Evolutionary conservation across 2,797 vertebrate genomes (phyloP).

Genomic region (Aotus griseimembra): DNA sequence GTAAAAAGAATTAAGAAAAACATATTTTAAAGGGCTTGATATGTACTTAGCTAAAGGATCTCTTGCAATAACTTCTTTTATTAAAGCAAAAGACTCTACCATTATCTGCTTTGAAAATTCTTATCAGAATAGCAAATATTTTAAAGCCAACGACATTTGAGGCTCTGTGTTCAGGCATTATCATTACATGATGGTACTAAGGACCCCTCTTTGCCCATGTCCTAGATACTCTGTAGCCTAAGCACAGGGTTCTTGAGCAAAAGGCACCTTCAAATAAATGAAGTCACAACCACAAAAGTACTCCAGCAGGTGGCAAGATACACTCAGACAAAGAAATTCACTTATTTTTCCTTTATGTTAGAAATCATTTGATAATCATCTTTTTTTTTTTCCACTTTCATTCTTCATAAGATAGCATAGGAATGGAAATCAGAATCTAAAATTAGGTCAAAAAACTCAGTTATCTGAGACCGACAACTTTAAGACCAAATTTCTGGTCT

Average conservation of each 20-base stretch:
- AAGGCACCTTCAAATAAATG: background rate
- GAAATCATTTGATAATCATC: slow-evolving; percentile 36
- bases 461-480: background rate
- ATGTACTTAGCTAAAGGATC: background rate
- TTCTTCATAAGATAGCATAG: background rate
- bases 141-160: slow-evolving; percentile 31
- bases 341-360: slow-evolving; percentile 20
- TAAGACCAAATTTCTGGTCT: slow-evolving; percentile 27
- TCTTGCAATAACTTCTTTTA: slow-evolving; percentile 15
- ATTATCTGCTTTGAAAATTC: slow-evolving; percentile 38
- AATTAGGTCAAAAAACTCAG: slow-evolving; percentile 12
- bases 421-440: slow-evolving; percentile 54
- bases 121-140: slow-evolving; percentile 41
- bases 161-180: slow-evolving; percentile 6
- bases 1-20: slow-evolving; percentile 68
- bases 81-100: slow-evolving; percentile 25
- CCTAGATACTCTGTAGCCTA: background rate
- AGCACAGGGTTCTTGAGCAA: slow-evolving; percentile 65
- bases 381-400: background rate
- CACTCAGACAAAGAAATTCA: slow-evolving; percentile 11
- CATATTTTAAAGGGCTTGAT: slow-evolving; percentile 15
- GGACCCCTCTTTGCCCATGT: background rate
- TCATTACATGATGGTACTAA: background rate
- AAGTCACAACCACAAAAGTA: slow-evolving; percentile 49
- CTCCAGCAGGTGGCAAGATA: slow-evolving; percentile 15